phyloP scores from a whole-genome alignment of 2,797 vertebrate species.

The Hippocampus kuda region DNA sequence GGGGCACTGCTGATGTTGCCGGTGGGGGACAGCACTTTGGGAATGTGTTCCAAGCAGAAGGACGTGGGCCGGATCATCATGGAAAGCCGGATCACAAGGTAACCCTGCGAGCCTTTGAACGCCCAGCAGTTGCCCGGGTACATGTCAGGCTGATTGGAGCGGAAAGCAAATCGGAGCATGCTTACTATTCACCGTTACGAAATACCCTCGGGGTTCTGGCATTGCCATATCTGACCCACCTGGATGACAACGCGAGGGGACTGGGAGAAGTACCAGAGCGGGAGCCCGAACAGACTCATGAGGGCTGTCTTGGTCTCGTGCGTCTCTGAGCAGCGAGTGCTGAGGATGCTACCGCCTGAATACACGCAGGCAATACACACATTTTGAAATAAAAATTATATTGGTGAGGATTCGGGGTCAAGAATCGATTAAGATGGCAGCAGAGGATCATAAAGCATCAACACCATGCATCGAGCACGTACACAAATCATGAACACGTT shows the following conservation, averaged over 20 bases:
- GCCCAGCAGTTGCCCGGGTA: slow-evolving; percentile 98
- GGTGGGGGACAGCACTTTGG: slow-evolving; percentile 81
- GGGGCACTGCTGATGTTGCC: slow-evolving; percentile 89
- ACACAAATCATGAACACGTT: too few relatives aligned
- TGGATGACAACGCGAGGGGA: slow-evolving; percentile 91
- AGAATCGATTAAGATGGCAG: neutral
- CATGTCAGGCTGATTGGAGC: slow-evolving; percentile 75
- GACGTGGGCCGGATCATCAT: slow-evolving; percentile 75
- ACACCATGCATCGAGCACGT: neutral
- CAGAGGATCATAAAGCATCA: neutral
- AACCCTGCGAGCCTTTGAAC: slow-evolving; percentile 89
- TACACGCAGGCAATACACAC: neutral
- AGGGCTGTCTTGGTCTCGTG: slow-evolving; percentile 89
- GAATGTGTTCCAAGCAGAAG: slow-evolving; percentile 87
- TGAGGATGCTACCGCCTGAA: slow-evolving; percentile 87
- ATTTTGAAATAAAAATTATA: too few relatives aligned
- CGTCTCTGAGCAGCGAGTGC: slow-evolving; percentile 92
- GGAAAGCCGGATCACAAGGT: slow-evolving; percentile 84
- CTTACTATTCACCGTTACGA: neutral
- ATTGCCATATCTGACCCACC: slow-evolving; percentile 56
- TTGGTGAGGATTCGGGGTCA: too few relatives aligned
- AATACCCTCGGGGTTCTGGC: neutral
- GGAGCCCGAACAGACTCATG: slow-evolving; percentile 89
- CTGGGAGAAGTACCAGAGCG: slow-evolving; percentile 92
- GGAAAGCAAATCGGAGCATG: neutral